phyloP scores from a whole-genome alignment of 30 jellyfish, hydroid and myxozoan species.

The Phacellophora camtschatica region DNA sequence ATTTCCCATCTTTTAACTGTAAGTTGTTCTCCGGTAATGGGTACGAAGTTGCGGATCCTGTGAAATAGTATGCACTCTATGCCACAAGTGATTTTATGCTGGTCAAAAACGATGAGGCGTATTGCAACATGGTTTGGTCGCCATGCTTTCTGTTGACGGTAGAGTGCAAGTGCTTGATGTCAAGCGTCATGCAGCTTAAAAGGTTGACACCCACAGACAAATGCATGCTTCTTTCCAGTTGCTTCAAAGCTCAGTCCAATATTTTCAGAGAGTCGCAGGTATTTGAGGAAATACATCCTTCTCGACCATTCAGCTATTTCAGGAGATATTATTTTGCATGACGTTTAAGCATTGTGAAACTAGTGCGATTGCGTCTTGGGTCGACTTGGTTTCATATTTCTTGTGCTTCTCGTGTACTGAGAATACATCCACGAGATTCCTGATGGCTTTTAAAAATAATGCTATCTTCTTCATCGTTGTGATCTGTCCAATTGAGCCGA shows the following conservation, averaged over 20 bases:
- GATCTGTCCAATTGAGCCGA: conserved; percentile 5
- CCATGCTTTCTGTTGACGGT: neutral
- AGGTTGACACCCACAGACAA: neutral
- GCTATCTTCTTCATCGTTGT: conserved; percentile 1
- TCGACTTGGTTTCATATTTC: neutral
- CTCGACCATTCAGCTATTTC: conserved; percentile 20
- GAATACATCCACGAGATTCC: conserved; percentile 5
- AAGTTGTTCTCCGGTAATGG: neutral
- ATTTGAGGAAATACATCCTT: conserved; percentile 21
- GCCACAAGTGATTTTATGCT: neutral
- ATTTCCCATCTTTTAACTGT: no score
- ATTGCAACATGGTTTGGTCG: neutral
- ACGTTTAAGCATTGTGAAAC: neutral
- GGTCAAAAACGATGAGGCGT: conserved; percentile 2
- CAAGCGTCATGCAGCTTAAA: neutral
- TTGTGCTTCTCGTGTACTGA: neutral
- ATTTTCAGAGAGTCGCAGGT: neutral
- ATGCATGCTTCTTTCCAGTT: neutral
- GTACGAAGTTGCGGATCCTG: neutral
- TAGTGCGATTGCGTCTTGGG: neutral
- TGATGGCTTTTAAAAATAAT: neutral
- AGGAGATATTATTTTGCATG: neutral
- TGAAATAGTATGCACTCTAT: conserved; percentile 13
- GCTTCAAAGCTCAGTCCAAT: conserved; percentile 4
- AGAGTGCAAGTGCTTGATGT: neutral